Conservation (phyloP, 2,113 vertebrate genomes). For the Vulpes lagopus region DNA sequence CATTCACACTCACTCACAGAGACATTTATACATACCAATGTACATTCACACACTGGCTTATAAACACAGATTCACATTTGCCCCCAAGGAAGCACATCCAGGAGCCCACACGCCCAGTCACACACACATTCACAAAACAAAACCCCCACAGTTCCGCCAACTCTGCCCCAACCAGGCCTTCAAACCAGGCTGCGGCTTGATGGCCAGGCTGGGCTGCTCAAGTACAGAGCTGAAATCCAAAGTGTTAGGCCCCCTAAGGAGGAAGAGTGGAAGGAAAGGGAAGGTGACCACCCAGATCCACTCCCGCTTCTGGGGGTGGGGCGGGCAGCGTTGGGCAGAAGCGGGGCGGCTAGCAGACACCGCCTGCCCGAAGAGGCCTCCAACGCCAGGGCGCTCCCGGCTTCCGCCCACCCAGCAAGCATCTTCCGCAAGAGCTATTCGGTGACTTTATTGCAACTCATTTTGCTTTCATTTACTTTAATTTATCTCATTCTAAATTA, state of each 20-base stretch:
- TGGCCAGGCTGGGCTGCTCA: rapidly evolving
- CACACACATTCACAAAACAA: not conserved
- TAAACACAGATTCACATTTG: conserved; percentile 62
- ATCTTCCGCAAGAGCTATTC: not conserved
- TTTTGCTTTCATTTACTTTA: conserved; percentile 42
- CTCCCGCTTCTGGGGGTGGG: not conserved
- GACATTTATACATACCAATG: not conserved
- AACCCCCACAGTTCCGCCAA: not conserved
- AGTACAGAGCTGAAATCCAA: not conserved
- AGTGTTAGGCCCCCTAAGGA: not conserved
- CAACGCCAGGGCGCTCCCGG: not conserved
- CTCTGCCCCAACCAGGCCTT: not conserved
- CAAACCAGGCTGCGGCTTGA: not conserved
- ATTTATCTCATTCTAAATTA: conserved; percentile 20
- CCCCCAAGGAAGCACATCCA: not conserved
- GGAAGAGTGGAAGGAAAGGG: not conserved
- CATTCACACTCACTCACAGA: conserved; percentile 44
- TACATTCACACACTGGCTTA: not conserved
- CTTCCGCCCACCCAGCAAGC: not conserved
- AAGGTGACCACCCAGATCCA: not conserved
- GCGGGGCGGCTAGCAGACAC: not conserved
- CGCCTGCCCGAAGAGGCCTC: not conserved
- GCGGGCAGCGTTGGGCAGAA: not conserved
- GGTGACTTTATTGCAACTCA: conserved; percentile 53
- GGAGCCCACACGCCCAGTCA: not conserved